Conservation (phyloP, 1,140 invertebrate species). For the Dendroctonus ponderosae region DNA sequence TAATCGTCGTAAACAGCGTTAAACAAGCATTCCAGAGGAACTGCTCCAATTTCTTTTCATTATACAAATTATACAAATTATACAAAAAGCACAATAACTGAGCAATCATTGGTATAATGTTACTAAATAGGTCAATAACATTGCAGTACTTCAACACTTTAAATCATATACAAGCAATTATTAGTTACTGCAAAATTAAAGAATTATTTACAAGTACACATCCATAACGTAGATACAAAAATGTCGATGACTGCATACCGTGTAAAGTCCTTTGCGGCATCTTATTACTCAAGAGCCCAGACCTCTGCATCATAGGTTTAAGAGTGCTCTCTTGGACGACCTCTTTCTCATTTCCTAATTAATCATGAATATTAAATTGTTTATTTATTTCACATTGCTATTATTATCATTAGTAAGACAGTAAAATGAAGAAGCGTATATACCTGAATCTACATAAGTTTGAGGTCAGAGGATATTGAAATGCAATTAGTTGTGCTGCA, state of each 20-base stretch:
- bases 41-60: too few species aligned
- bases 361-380: slow-evolving; percentile 16
- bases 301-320: slow-evolving; percentile 9
- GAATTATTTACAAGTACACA: too few species aligned
- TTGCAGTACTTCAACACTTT: too few species aligned
- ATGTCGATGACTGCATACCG: neutral
- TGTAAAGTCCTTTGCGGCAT: slow-evolving; percentile 8
- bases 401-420: slow-evolving; percentile 9
- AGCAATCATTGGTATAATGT: too few species aligned
- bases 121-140: too few species aligned
- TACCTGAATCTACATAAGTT: neutral
- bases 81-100: too few species aligned
- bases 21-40: too few species aligned
- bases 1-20: too few species aligned
- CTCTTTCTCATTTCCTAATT: slow-evolving; percentile 18
- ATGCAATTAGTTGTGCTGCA: neutral
- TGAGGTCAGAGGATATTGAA: neutral
- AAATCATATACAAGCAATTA: too few species aligned
- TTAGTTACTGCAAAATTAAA: too few species aligned
- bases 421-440: slow-evolving; percentile 6
- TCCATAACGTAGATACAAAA: too few species aligned
- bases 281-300: slow-evolving; percentile 14
- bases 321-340: slow-evolving; percentile 10
- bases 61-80: too few species aligned
- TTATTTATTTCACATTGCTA: slow-evolving; percentile 7